Evolutionary conservation across 2,888 invertebrate species (phyloP).

Genomic region (Calliopum simillimum): DNA sequence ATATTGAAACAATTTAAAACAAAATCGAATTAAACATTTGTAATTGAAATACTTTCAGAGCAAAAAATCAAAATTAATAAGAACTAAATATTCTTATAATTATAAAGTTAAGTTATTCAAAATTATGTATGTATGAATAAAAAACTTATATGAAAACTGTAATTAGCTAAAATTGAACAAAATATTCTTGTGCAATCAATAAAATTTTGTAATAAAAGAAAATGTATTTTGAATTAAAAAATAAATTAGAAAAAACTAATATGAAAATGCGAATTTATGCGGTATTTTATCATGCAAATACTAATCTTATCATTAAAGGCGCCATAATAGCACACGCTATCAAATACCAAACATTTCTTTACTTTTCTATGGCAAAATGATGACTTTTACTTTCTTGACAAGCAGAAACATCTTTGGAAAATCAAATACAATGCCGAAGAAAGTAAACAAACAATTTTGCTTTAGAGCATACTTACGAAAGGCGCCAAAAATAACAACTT

Average conservation of each 20-base stretch:
- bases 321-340: no score
- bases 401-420: constrained; percentile 29
- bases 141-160: neutral
- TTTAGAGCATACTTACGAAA: neutral
- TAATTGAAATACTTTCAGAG: constrained; percentile 45
- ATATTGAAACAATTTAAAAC: neutral
- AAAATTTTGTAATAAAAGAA: constrained; percentile 23
- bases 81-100: no score
- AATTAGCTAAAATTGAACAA: constrained; percentile 7
- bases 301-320: no score
- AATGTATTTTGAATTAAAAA: neutral
- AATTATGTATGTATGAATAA: neutral
- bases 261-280: no score
- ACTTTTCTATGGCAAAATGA: neutral
- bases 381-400: constrained; percentile 25
- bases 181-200: constrained; percentile 25
- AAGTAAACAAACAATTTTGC: constrained; percentile 15
- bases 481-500: constrained; percentile 1
- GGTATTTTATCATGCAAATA: no score
- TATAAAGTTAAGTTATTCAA: neutral
- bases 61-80: constrained; percentile 56
- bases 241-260: no score
- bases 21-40: neutral
- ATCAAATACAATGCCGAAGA: constrained; percentile 9
- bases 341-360: neutral